phyloP scores from a whole-genome alignment of 2,113 vertebrate species.

The Bucco capensis region DNA sequence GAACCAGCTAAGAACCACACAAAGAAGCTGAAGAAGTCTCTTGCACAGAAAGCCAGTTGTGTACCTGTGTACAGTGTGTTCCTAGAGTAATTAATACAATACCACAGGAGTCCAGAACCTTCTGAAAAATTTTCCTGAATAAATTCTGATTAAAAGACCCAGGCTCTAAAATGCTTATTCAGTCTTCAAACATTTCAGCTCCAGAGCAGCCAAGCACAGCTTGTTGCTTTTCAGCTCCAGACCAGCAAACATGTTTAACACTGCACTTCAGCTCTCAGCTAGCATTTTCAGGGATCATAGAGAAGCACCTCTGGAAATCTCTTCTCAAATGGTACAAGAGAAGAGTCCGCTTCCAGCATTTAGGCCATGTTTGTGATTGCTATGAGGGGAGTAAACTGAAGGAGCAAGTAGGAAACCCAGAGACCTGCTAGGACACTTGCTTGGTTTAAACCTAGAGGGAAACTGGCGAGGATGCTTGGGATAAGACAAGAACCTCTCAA shows the following conservation, averaged over 20 bases:
- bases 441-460: neutral
- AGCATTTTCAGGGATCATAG: neutral
- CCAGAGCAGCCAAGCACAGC: neutral
- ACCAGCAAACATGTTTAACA: neutral
- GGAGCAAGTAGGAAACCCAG: neutral
- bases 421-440: neutral
- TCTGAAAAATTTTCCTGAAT: neutral
- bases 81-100: neutral
- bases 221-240: neutral
- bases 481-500: neutral
- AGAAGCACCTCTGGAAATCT: neutral
- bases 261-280: neutral
- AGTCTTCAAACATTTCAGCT: neutral
- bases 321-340: neutral
- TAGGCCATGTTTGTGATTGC: neutral
- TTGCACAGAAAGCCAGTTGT: neutral
- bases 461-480: neutral
- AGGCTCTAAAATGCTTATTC: neutral
- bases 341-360: neutral
- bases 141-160: neutral
- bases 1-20: neutral
- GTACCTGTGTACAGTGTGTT: neutral
- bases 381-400: neutral
- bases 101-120: neutral
- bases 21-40: neutral